Evolutionary conservation across 2,888 invertebrate genomes (phyloP), one percentile per base, ranked within the genome.

Genomic region (Strigamia maritima): DNA sequence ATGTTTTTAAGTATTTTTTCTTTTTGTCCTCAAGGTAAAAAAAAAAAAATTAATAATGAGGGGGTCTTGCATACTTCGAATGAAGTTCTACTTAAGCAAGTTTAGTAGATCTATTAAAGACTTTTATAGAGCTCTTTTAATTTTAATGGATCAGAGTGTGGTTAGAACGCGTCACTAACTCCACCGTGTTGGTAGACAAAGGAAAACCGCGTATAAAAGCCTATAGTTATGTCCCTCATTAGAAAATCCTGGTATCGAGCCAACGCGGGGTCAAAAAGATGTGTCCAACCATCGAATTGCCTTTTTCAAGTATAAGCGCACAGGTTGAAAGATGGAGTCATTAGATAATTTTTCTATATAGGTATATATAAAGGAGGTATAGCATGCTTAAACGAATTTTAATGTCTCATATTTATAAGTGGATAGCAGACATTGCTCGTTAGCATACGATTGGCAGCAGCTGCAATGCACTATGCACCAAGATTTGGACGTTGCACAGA

Each of bases 361-460:
- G 24, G 60, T 24, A 12, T 44, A n/a, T 44, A 44, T 44, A 44
- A 44, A n/a, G 44, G 16, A 4, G 14, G 44, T 44, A 44, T n/a
- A 44, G 44, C 44, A 60, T 12, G 22, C 60, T 60, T 60, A 60
- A 60, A 60, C 60, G 60, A 60, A 60, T 60, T 60, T 60, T 60
- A 60, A 60, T 60, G 60, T 60, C 60, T 60, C 60, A 60, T n/a
- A n/a, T 60, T 60, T 19, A 7, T 60, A 60, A 60, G 60, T 60
- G 60, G 60, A 60, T 60, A 60, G 60, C 22, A 60, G 22, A 24
- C 60, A 60, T 60, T 60, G 60, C 60, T 60, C 60, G 60, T 60
- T 60, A 60, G 60, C 60, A 60, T 60, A 60, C 60, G 60, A 60
- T 60, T 60, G 60, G 60, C 60, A 60, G 60, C 60, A 60, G 60